Evolutionary conservation across 2,797 vertebrate species (phyloP), one percentile per base, ranked within the genome.

Genomic region (Sardinella longiceps): DNA sequence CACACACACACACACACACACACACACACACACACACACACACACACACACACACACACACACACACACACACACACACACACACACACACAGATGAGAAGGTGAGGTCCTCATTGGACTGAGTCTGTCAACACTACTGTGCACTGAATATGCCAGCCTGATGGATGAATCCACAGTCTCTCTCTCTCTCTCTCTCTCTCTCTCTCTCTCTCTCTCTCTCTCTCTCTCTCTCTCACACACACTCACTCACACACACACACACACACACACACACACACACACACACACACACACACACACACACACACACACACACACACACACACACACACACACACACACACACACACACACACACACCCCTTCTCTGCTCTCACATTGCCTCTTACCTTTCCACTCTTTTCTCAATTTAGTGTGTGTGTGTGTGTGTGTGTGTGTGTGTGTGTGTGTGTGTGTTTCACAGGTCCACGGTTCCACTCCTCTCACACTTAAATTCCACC

Each of bases 181-280:
- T 74, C 58, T 48, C 82, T 63, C 37, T n/a, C 37, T 84, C 84
- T 39, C 58, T 82, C 82, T 66, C 11, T 58, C 33, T 58, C 11
- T 84, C 53, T 80, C 43, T 80, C 60, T 53, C n/a, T 82, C 77
- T 3, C 80, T 70, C 56, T 74, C 58, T 84, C 80, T 86, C 48
- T 23, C 18, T 56, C 33, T 80, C 33, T 56, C 18, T 85, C 30
- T 39, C 14, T 25, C 46, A 37, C 5, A 77, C 43, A 51, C 20
- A 33, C n/a, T 50, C 11, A 48, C 28, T 84, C 39, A 2, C 39
- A 2, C 39, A 2, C 39, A 43, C 39, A 43, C 39, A 43, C 39
- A 43, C 39, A 43, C 39, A 43, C 39, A 43, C 39, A 43, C 39
- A 43, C 39, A 43, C 39, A 43, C 39, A 43, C 39, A 43, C 39